phyloP scores from a whole-genome alignment of 2,888 invertebrate genomes.

The Nezara viridula region DNA sequence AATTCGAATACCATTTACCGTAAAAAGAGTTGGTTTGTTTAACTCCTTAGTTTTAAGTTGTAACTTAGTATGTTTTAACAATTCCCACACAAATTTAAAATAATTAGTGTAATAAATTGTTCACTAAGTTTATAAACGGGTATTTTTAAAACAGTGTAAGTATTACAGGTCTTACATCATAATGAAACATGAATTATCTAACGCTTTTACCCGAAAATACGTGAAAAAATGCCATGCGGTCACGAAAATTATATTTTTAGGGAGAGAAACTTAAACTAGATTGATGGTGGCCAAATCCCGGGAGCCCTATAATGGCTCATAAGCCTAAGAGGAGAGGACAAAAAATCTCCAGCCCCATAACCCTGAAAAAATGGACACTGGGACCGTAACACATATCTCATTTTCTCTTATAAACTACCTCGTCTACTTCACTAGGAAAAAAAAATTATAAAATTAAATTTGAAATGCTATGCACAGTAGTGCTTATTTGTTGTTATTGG shows the following conservation, averaged over 20 bases:
- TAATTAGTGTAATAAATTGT: too few species aligned
- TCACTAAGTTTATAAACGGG: too few species aligned
- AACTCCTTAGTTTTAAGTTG: too few species aligned
- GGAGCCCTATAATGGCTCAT: slow-evolving; percentile 36
- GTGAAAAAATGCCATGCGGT: not conserved
- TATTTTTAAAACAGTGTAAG: not conserved
- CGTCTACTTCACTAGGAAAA: not conserved
- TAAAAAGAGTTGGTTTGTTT: too few species aligned
- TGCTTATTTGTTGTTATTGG: not conserved
- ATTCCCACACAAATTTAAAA: too few species aligned
- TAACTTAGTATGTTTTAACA: too few species aligned
- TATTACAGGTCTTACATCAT: not conserved
- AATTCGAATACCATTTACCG: too few species aligned
- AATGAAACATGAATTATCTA: not conserved
- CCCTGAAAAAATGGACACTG: slow-evolving; percentile 32
- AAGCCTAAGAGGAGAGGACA: slow-evolving; percentile 38
- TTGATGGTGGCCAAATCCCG: slow-evolving; percentile 40
- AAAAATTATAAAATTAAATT: not conserved
- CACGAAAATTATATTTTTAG: slow-evolving; percentile 12
- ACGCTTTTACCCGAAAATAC: not conserved
- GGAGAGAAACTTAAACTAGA: slow-evolving; percentile 46
- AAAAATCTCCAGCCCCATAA: not conserved
- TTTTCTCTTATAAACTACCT: not conserved
- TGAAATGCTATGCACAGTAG: not conserved
- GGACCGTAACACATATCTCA: slow-evolving; percentile 16